These are phyloP conservation scores for Mormoops blainvillei DNA, from an alignment of 2,113 vertebrate genomes.

Conservation along the genomic window DNA sequence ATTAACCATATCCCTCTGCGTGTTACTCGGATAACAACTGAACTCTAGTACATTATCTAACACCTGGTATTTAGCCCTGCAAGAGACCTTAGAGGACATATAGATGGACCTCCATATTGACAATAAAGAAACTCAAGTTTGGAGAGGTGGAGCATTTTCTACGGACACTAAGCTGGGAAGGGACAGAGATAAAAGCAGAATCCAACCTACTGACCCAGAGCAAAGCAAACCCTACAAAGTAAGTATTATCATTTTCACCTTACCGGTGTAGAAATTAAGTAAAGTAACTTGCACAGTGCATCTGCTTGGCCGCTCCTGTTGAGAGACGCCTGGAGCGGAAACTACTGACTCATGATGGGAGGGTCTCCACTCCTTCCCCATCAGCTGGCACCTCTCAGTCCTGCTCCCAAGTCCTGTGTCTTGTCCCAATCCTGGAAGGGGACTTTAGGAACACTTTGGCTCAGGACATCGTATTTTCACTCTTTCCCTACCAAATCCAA, in stretches of 20 bases:
- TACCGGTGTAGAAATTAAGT: background rate
- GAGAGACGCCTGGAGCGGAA: background rate
- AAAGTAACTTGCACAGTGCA: background rate
- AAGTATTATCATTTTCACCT: background rate
- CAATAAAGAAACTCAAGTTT: background rate
- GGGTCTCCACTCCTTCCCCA: background rate
- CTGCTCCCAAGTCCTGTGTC: background rate
- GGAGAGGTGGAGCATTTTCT: background rate
- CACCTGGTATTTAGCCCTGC: background rate
- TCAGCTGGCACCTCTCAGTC: background rate
- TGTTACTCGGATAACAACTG: background rate
- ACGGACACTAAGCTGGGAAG: background rate
- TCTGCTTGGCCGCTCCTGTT: accelerated
- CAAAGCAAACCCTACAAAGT: background rate
- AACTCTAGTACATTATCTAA: background rate
- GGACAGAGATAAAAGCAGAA: background rate
- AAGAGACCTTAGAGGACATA: background rate
- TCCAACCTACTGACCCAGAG: background rate
- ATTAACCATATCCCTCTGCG: background rate
- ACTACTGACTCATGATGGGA: background rate
- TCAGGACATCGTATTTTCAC: background rate
- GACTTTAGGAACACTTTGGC: background rate
- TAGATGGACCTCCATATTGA: background rate
- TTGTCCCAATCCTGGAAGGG: background rate
- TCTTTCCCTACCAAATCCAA: background rate